Evolutionary conservation across 2,113 vertebrate genomes (phyloP), one percentile per base, ranked within the genome.

Genomic region (Notothenia coriiceps): DNA sequence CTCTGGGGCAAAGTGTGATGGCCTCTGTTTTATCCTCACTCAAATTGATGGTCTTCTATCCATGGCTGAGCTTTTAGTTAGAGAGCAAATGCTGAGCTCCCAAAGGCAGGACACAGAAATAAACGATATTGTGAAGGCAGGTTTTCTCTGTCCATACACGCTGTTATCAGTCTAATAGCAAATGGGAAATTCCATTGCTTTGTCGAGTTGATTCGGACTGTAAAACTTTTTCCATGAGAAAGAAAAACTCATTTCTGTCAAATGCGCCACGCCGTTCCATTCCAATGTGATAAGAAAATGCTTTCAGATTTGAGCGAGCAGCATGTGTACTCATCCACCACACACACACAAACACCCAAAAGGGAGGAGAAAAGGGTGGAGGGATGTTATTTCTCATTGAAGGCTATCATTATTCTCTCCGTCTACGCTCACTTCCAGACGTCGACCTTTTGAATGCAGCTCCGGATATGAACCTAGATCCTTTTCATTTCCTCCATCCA

Each of bases 401-500:
- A 83, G 75, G 71, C 79, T 33, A 20, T 83, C 81, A 81, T 81
- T 89, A 79, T 86, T 86, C 69, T 54, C 44, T 79, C 51, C 63
- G 68, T 57, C 75, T 20, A 57, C 5, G 57, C 69, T 75, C 75
- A 82, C 67, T 70, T 84, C 73, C 55, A 88, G 87, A 88, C 60
- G 35, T 14, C 29, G 20, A 73, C 55, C 75, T 17, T 43, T 35
- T 71, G 70, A 85, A 82, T 73, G 47, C 62, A 50, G 49, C 79
- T 74, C 83, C 79, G 88, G 89, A 91, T 90, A 92, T 90, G 80
- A 91, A 88, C 88, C 12, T 8, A 64, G 80, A 90, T 87, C 70
- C 43, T 77, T 90, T 92, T 93, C 79, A 93, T 91, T 90, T 91
- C 92, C 92, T 88, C 57, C 25, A 14, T 35, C 51, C 61, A 74